Evolutionary conservation across 1,140 invertebrate genomes (phyloP).

Genomic region (Aphidius gifuensis): DNA sequence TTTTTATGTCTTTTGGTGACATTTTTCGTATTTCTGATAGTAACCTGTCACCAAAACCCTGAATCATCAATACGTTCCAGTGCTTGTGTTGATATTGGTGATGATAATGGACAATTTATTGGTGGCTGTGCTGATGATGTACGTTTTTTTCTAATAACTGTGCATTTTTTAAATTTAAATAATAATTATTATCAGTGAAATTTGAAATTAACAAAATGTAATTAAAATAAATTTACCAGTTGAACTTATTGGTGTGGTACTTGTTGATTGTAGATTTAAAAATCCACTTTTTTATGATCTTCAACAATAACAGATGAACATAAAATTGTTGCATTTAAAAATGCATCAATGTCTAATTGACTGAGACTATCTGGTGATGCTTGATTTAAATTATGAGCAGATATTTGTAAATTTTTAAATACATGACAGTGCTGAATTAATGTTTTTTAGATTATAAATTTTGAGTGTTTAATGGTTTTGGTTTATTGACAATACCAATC

Average conservation of each 20-base stretch:
- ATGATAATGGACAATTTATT: conserved; percentile 42
- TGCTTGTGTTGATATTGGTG: conserved; percentile 47
- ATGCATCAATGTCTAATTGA: too few species aligned
- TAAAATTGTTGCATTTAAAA: too few species aligned
- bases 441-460: conserved; percentile 27
- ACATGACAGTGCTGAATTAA: conserved; percentile 36
- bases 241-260: conserved; percentile 48
- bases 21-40: conserved; percentile 90
- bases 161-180: neutral
- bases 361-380: too few species aligned
- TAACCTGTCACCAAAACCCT: conserved; percentile 94
- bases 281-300: too few species aligned
- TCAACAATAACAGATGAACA: too few species aligned
- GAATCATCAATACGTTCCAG: conserved; percentile 52
- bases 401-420: too few species aligned
- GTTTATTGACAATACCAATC: conserved; percentile 63
- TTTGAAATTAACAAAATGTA: conserved; percentile 3
- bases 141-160: conserved; percentile 49
- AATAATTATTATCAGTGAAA: conserved; percentile 17
- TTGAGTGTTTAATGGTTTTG: conserved; percentile 9
- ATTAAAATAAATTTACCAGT: conserved; percentile 34
- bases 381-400: too few species aligned
- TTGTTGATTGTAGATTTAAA: conserved; percentile 49
- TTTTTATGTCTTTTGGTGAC: conserved; percentile 96
- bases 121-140: conserved; percentile 43